Percentiles rank a stretch among this genome's conserved stretches.
These are phyloP conservation scores for Tadarida brasiliensis DNA, from an alignment of 2,797 vertebrate genomes.

Conservation along the genomic window DNA sequence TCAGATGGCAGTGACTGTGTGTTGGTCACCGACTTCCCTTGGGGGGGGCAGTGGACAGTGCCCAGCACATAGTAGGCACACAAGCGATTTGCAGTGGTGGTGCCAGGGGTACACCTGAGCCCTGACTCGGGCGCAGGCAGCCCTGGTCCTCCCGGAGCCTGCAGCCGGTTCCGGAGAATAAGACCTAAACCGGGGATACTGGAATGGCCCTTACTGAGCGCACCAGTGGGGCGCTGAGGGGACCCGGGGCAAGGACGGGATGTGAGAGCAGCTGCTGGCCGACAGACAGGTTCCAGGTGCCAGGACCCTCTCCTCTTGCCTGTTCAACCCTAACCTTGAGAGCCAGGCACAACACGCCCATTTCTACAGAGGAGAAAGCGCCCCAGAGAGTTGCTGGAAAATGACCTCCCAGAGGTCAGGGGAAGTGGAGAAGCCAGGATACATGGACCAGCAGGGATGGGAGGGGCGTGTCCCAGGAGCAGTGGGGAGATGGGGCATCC, in stretches of 20 bases:
- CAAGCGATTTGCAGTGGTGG: fast-evolving
- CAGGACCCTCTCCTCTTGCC: background rate
- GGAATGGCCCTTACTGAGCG: background rate
- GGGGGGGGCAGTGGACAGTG: fast-evolving
- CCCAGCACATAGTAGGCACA: fast-evolving
- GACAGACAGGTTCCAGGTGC: fast-evolving
- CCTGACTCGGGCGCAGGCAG: background rate
- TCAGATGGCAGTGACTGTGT: fast-evolving
- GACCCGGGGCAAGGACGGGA: fast-evolving
- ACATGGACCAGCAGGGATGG: too few species aligned
- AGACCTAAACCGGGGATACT: background rate
- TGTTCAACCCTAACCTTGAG: background rate
- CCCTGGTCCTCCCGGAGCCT: background rate
- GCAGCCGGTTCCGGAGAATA: background rate
- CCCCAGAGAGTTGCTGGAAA: background rate
- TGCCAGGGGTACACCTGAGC: background rate
- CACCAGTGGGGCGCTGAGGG: background rate
- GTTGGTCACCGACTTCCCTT: background rate
- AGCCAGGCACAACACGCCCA: background rate
- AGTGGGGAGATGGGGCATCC: fast-evolving
- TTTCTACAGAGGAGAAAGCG: background rate
- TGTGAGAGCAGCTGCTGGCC: fast-evolving
- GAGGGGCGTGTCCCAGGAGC: fast-evolving
- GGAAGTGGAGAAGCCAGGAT: background rate
- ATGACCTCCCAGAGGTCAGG: background rate